These are phyloP conservation scores for Loriculus beryllinus DNA, from an alignment of 2,797 vertebrate genomes.

Conservation along the genomic window DNA sequence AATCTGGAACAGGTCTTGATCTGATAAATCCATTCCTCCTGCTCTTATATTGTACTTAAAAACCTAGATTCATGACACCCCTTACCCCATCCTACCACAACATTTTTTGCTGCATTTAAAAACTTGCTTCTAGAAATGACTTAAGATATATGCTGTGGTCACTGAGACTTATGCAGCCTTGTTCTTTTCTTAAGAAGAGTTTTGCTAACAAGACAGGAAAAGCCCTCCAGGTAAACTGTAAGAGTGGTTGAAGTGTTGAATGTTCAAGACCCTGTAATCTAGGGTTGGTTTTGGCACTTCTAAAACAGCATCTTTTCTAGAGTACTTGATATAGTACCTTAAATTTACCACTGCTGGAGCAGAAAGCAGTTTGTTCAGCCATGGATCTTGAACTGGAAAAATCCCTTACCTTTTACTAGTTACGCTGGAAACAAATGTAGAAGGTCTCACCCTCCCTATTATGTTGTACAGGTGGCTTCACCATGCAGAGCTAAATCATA, in stretches of 20 bases:
- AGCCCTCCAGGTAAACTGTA: background rate
- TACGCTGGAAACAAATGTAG: background rate
- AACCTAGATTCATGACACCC: background rate
- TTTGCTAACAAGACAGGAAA: background rate
- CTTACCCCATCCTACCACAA: background rate
- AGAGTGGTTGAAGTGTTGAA: background rate
- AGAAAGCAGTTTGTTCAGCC: background rate
- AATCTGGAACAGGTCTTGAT: background rate
- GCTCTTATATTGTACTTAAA: background rate
- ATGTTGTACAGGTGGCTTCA: background rate
- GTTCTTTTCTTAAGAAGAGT: background rate
- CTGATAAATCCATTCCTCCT: background rate
- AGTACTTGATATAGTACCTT: background rate
- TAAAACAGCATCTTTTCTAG: background rate
- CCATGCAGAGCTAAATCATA: fast-evolving
- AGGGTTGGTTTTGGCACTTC: background rate
- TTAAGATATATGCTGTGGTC: background rate
- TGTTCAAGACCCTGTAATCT: background rate
- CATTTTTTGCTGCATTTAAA: background rate
- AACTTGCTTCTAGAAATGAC: background rate
- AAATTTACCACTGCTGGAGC: background rate
- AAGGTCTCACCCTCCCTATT: background rate
- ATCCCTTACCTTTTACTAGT: background rate
- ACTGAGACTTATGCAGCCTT: background rate
- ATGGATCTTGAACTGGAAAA: background rate